These are phyloP conservation scores for Lycophotia porphyrea DNA, from an alignment of 2,888 invertebrate genomes.

Conservation along the genomic window DNA sequence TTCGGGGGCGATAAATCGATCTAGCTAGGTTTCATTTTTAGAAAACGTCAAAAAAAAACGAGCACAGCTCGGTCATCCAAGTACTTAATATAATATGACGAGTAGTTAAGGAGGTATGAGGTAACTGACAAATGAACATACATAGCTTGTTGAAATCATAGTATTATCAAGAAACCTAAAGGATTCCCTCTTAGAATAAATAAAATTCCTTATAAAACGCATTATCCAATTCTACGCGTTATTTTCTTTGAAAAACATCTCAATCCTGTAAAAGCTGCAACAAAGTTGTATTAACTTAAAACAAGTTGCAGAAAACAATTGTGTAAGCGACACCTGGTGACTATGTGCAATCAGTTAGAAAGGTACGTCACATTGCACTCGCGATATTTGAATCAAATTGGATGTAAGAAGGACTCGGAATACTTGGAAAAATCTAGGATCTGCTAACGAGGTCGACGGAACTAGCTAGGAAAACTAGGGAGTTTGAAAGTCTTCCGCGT, in stretches of 20 bases:
- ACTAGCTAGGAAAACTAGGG: not conserved
- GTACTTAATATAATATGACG: not conserved
- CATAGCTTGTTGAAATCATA: not conserved
- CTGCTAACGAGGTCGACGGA: slow-evolving; percentile 30
- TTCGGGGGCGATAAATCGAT: no score
- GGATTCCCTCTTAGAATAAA: not conserved
- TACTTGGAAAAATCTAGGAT: slow-evolving; percentile 5
- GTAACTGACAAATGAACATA: not conserved
- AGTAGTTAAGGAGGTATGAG: not conserved
- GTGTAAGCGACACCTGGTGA: slow-evolving; percentile 42
- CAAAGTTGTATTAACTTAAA: not conserved
- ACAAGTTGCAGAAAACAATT: slow-evolving; percentile 37
- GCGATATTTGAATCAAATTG: slow-evolving; percentile 53
- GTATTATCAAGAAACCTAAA: not conserved
- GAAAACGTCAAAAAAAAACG: no score
- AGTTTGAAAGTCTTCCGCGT: not conserved
- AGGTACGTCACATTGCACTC: slow-evolving; percentile 50
- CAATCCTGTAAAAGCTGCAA: not conserved
- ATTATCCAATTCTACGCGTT: not conserved
- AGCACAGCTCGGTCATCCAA: no score
- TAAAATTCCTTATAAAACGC: not conserved
- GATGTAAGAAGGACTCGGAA: slow-evolving; percentile 17
- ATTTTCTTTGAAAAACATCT: not conserved
- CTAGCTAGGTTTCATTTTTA: no score
- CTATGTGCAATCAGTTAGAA: slow-evolving; percentile 47